Percentiles rank a stretch among this genome's conserved stretches.
phyloP scores from a whole-genome alignment of 2,888 invertebrate genomes.

The Lithosia quadra region DNA sequence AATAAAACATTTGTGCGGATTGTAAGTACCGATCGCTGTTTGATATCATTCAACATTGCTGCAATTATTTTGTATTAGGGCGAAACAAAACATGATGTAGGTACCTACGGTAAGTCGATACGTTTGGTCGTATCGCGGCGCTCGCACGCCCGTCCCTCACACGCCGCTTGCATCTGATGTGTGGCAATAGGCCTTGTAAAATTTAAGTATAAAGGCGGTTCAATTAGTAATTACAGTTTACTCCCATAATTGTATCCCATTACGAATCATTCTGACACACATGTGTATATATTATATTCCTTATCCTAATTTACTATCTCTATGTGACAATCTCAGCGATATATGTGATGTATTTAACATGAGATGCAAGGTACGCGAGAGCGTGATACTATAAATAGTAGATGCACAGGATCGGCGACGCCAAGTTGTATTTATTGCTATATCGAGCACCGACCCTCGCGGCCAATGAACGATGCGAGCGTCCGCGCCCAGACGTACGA shows the following conservation, averaged over 20 bases:
- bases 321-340: slow-evolving; percentile 41
- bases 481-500: not conserved
- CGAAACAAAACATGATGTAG: slow-evolving; percentile 29
- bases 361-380: slow-evolving; percentile 12
- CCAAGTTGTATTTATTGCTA: slow-evolving; percentile 40
- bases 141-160: slow-evolving; percentile 18
- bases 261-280: slow-evolving; percentile 13
- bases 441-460: slow-evolving; percentile 18
- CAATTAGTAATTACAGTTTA: slow-evolving; percentile 11
- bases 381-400: not conserved
- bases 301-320: slow-evolving; percentile 40
- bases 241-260: slow-evolving; percentile 15
- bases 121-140: slow-evolving; percentile 23
- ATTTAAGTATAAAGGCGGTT: slow-evolving; percentile 29
- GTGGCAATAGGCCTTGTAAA: slow-evolving; percentile 26
- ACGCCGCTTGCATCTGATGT: slow-evolving; percentile 9
- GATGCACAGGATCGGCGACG: not conserved
- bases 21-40: slow-evolving; percentile 75
- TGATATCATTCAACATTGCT: slow-evolving; percentile 35
- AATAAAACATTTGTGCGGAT: slow-evolving; percentile 77
- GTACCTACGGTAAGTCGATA: slow-evolving; percentile 23
- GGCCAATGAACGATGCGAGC: not conserved
- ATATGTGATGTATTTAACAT: slow-evolving; percentile 41
- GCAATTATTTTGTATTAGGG: slow-evolving; percentile 39
- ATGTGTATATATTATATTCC: slow-evolving; percentile 27